A percentile compares a stretch with the other conserved stretches of the same genome.
phyloP scores from a whole-genome alignment of 2,113 vertebrate genomes.

The Nerophis ophidion region DNA sequence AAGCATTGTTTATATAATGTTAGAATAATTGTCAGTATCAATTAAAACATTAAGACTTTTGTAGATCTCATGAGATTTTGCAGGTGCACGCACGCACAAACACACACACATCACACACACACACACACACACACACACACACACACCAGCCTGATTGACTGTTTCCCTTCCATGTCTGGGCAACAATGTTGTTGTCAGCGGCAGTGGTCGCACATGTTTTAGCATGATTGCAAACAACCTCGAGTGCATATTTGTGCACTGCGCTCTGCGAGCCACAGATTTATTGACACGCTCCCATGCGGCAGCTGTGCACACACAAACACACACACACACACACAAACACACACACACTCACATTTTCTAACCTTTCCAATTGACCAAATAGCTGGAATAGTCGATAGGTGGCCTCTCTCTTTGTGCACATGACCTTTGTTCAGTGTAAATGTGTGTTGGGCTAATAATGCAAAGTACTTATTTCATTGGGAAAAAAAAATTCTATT shows the following conservation, averaged over 20 bases:
- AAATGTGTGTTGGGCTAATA: no score
- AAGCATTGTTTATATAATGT: no score
- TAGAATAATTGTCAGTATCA: no score
- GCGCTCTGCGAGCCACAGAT: background rate
- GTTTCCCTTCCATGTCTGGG: background rate
- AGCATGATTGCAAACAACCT: constrained; percentile 15
- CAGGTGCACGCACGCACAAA: background rate
- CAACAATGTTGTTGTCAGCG: constrained; percentile 42
- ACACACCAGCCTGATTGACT: background rate
- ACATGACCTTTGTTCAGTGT: no score
- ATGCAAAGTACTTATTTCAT: no score
- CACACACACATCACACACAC: no score
- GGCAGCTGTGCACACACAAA: background rate
- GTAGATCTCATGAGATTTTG: background rate
- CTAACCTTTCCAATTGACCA: constrained; percentile 37
- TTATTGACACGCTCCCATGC: background rate
- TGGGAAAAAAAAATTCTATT: no score
- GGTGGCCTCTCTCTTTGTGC: no score
- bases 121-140: background rate
- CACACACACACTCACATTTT: background rate
- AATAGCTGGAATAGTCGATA: constrained; percentile 20
- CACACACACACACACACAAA: background rate
- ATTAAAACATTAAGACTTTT: background rate
- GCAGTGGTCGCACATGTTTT: constrained; percentile 19
- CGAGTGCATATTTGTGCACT: constrained; percentile 3